These are phyloP conservation scores for Staurois parvus DNA, from an alignment of 2,797 vertebrate genomes.

Conservation along the genomic window DNA sequence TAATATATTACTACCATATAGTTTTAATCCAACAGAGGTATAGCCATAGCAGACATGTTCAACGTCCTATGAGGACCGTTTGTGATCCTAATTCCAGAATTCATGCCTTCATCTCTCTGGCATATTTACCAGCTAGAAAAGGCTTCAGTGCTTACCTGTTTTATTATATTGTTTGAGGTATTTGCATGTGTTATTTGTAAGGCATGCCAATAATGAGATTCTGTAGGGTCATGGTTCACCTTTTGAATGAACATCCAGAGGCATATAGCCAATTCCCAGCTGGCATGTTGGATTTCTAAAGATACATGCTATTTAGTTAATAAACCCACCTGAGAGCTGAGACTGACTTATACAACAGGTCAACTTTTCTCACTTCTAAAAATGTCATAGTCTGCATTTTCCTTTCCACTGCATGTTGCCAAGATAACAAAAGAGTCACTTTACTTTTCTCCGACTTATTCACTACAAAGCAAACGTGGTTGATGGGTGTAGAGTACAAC, in stretches of 20 bases:
- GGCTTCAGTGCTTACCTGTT: not conserved
- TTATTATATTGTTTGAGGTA: too few species aligned
- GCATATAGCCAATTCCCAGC: not conserved
- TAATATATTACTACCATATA: too few species aligned
- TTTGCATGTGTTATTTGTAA: not conserved
- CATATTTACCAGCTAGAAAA: not conserved
- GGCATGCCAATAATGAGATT: too few species aligned
- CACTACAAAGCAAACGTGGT: not conserved
- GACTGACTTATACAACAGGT: not conserved
- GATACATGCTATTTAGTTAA: not conserved
- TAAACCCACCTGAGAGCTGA: not conserved
- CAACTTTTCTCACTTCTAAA: not conserved
- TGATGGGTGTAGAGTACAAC: not conserved
- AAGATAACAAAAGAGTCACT: not conserved
- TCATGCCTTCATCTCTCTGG: too few species aligned
- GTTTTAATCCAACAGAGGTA: too few species aligned
- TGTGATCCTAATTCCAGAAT: too few species aligned
- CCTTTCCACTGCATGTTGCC: not conserved
- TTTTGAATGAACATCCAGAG: not conserved
- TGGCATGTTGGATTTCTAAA: not conserved
- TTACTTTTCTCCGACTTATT: not conserved
- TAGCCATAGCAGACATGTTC: too few species aligned
- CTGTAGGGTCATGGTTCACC: not conserved
- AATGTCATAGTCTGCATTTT: not conserved
- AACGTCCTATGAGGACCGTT: too few species aligned